Evolutionary conservation across 2,888 invertebrate species (phyloP).

Genomic region (Pyrochroa serraticornis): DNA sequence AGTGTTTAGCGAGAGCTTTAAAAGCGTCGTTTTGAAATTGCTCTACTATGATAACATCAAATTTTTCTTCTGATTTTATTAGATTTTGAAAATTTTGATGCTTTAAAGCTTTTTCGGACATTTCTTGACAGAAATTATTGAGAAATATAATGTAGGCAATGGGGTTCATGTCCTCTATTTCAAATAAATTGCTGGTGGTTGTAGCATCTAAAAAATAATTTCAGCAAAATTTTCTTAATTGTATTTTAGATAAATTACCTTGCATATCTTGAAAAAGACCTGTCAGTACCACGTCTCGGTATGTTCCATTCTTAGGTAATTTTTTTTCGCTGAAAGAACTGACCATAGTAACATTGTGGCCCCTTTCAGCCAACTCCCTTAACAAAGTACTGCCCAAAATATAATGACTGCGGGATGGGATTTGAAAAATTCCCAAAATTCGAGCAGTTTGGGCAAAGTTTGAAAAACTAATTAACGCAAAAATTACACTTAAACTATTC

Average conservation of each 20-base stretch:
- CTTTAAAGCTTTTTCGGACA: slow-evolving; percentile 9
- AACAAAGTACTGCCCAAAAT: slow-evolving; percentile 38
- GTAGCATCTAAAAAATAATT: no score
- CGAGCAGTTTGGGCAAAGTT: no score
- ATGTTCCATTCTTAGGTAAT: slow-evolving; percentile 18
- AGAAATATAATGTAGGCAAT: no score
- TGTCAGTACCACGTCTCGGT: slow-evolving; percentile 11
- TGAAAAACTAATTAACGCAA: no score
- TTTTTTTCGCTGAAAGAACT: slow-evolving; percentile 25
- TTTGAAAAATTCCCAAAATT: slow-evolving; percentile 39
- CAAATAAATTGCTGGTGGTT: no score
- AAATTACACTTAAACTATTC: no score
- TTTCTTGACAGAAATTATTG: no score
- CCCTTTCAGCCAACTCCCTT: slow-evolving; percentile 40
- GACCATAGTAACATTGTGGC: slow-evolving; percentile 44
- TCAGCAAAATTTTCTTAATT: neutral
- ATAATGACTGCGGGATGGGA: slow-evolving; percentile 40
- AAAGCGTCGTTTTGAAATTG: slow-evolving; percentile 59
- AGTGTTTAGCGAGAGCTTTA: slow-evolving; percentile 50
- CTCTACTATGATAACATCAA: slow-evolving; percentile 54
- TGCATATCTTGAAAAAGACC: slow-evolving; percentile 1
- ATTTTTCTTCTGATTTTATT: slow-evolving; percentile 48
- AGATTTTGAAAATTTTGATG: slow-evolving; percentile 40
- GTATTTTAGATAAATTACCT: slow-evolving; percentile 7
- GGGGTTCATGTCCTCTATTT: no score